Base-by-base conservation (phyloP, 2,797 vertebrate species). In the Babyrousa celebensis region DNA sequence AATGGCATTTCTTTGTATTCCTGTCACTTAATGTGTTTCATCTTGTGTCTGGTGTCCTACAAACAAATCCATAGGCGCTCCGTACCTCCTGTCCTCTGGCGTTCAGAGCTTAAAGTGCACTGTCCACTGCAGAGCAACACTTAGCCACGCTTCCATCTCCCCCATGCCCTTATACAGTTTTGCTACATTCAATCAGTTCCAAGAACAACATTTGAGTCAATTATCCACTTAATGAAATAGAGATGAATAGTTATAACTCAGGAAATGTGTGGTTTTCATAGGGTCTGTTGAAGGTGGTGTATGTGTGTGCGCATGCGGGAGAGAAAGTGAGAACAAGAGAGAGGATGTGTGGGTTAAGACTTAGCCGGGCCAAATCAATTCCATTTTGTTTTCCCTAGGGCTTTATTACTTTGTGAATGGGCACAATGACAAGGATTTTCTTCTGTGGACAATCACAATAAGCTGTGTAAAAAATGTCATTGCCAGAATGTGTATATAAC, bases 391-490 rank as follows among this genome's bases (percentile, higher is more conserved):
- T 15, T 25, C 25, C 40, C 11, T 23, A 54, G 21, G 10, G 27
- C 80, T 85, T 92, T 58, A 84, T n/a, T 21, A 82, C 17, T 68
- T 91, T 10, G 1, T 43, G n/a, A 87, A 74, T 70, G 40, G 79
- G 23, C 25, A 68, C 0, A 1, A 62, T 52, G n/a, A 68, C 25
- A 94, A 70, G 54, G 43, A 63, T 36, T 83, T 94, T 63, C 58
- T 68, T 74, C 74, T 63, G 21, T 67, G 21, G 27, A 93, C 23
- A 54, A 90, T 72, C 40, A 78, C 63, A 96, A 94, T 85, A 79
- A 83, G 82, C 56, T 29, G 3, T 68, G 83, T 56, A 68, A 75
- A 95, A 89, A 68, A 67, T 32, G 25, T 27, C 71, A 48, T 15
- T 94, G 67, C 48, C 60, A 68, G 60, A 96, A 84, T n/a, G 1